These are phyloP conservation scores for Ganaspis sp. DNA, from an alignment of 1,140 invertebrate species.

Conservation along the genomic window DNA sequence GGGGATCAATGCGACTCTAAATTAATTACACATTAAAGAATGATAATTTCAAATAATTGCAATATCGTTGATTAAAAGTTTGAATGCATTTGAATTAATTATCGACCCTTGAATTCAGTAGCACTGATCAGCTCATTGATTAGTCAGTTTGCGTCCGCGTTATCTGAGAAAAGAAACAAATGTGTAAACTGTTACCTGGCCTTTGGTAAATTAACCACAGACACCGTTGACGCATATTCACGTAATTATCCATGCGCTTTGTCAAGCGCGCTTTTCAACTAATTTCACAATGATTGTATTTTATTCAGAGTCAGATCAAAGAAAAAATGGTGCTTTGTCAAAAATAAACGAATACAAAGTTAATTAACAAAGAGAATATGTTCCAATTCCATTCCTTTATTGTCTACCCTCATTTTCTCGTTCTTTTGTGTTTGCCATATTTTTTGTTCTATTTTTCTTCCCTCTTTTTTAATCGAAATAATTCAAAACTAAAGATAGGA, in stretches of 20 bases:
- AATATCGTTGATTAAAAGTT: neutral
- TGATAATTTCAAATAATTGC: slow-evolving; percentile 4
- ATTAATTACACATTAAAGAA: no score
- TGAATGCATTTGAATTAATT: neutral
- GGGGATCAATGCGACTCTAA: no score
- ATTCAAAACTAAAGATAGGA: neutral
- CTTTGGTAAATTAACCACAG: neutral
- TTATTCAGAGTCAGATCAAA: neutral
- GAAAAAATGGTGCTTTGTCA: neutral
- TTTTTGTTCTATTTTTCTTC: no score
- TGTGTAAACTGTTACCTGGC: neutral
- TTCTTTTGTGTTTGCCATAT: neutral
- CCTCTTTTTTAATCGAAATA: neutral
- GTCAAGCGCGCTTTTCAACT: slow-evolving; percentile 35
- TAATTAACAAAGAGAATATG: neutral
- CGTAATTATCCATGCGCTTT: slow-evolving; percentile 59
- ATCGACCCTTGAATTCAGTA: neutral
- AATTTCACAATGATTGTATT: neutral
- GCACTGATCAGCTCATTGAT: slow-evolving; percentile 12
- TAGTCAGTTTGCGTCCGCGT: neutral
- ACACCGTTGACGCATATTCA: neutral
- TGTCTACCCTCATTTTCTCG: neutral
- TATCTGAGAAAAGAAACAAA: neutral
- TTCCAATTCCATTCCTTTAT: neutral
- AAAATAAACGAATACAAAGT: neutral